Base-by-base conservation (phyloP, 2,113 vertebrate genomes). In the Synchiropus splendidus region DNA sequence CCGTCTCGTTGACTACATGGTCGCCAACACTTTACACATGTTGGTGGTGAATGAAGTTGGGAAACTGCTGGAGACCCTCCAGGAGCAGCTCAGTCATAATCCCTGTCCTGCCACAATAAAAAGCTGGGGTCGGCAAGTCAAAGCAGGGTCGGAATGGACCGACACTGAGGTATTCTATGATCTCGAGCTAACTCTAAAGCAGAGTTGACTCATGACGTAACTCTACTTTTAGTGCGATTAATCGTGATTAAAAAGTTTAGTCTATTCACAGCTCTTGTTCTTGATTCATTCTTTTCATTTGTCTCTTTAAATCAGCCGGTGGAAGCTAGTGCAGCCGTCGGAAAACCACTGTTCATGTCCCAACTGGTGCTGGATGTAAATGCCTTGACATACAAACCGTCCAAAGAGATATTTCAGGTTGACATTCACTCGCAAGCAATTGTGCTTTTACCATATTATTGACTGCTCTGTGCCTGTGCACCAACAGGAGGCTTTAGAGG, bases 1-100 rank as follows among this genome's bases (percentile, higher is more conserved):
- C 51, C 84, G 81, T 45, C 82, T 92, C 21, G 80, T 85, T 47
- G 90, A 92, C 65, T 89, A 88, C 57, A 48, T 94, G 52, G 85
- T 94, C 14, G 54, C 86, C 51, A 87, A 75, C 59, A 87, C 87
- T 10, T 58, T 91, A 79, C 88, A 91, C 32, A 32, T 65, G 31
- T 39, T 90, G 51, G 75, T 85, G 41, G 75, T 84, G 15, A 87
- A 85, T 60, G 84, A 85, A 16, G 77, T 85, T 42, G 67, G 48
- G 43, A 64, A 64, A 16, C 64, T 92, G 18, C 64, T 89, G 62
- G 69, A 54, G 39, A 65, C 72, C 14, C 61, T 94, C 27, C 63
- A 69, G 51, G 83, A 88, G 9, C 85, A 86, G 36, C 46, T 86
- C 6, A 49, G 67, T 42, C 56, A 38, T 42, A 89, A 69, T 2